Conservation (phyloP, 1,140 invertebrate species). For the Periplaneta americana region DNA sequence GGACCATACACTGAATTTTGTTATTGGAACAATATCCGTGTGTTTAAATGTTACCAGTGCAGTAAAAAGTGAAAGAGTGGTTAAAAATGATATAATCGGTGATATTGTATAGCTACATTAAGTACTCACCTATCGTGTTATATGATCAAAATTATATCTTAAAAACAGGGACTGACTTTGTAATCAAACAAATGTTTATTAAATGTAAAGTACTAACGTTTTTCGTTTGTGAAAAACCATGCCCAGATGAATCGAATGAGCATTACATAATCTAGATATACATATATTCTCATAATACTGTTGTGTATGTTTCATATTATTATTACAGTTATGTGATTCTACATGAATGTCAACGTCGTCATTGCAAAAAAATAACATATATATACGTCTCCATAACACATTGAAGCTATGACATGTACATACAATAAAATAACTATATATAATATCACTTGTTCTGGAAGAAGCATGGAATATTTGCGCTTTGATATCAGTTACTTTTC, state of each 20-base stretch:
- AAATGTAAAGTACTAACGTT: background rate
- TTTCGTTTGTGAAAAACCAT: background rate
- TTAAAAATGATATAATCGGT: too few relatives aligned
- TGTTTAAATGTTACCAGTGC: background rate
- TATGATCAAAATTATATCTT: background rate
- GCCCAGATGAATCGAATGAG: background rate
- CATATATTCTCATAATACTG: background rate
- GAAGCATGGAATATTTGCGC: too few relatives aligned
- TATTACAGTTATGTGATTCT: background rate
- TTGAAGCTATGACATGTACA: background rate
- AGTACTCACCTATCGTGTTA: background rate
- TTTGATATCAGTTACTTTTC: too few relatives aligned
- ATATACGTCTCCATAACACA: background rate
- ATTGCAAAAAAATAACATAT: background rate
- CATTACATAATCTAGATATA: background rate
- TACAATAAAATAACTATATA: background rate
- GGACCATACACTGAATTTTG: background rate
- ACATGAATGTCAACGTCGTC: background rate
- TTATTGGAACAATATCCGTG: background rate
- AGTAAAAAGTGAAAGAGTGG: too few relatives aligned
- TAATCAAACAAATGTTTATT: background rate
- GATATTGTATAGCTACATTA: too few relatives aligned
- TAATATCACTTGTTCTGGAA: too few relatives aligned
- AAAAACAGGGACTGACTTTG: background rate
- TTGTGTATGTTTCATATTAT: background rate